A percentile compares a stretch with the other conserved stretches of the same genome.
Evolutionary conservation across 1,140 invertebrate species (phyloP).

Genomic region (Drosophila tristis): DNA sequence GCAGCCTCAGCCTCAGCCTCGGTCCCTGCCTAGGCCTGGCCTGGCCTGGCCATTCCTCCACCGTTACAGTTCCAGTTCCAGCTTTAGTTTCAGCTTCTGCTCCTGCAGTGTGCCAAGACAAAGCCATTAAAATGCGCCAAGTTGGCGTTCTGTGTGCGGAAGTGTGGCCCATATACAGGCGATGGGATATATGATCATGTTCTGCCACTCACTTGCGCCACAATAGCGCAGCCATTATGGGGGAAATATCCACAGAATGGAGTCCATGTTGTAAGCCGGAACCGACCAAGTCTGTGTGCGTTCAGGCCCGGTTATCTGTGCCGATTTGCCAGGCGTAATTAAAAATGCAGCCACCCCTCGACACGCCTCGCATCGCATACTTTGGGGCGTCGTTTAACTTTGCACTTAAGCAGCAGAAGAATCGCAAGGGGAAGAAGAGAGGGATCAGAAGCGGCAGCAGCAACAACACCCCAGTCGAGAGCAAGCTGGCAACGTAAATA

Average conservation of each 20-base stretch:
- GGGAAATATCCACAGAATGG: slow-evolving; percentile 4
- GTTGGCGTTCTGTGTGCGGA: slow-evolving; percentile 65
- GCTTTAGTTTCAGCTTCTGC: no score
- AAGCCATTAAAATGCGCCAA: slow-evolving; percentile 78
- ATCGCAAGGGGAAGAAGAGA: not conserved
- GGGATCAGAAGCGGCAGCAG: slow-evolving; percentile 3
- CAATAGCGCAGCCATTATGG: slow-evolving; percentile 16
- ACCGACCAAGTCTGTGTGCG: slow-evolving; percentile 12
- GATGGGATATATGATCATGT: slow-evolving; percentile 26
- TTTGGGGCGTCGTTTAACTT: slow-evolving; percentile 76
- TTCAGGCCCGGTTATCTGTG: slow-evolving; percentile 35
- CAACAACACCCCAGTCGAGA: not conserved
- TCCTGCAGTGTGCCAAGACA: slow-evolving; percentile 54
- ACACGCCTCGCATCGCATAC: slow-evolving; percentile 32
- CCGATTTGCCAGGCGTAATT: slow-evolving; percentile 68
- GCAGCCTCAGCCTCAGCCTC: slow-evolving; percentile 44
- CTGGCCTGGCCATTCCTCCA: no score
- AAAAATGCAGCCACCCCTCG: slow-evolving; percentile 60
- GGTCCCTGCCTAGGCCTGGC: not conserved
- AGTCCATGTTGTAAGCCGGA: slow-evolving; percentile 12
- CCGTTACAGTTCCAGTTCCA: no score
- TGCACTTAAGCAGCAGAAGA: slow-evolving; percentile 62
- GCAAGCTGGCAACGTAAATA: slow-evolving; percentile 66
- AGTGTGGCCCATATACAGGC: slow-evolving; percentile 59
- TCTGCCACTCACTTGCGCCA: slow-evolving; percentile 32